phyloP scores from a whole-genome alignment of 1,140 invertebrate species.

The Druon quercuslanigerum region DNA sequence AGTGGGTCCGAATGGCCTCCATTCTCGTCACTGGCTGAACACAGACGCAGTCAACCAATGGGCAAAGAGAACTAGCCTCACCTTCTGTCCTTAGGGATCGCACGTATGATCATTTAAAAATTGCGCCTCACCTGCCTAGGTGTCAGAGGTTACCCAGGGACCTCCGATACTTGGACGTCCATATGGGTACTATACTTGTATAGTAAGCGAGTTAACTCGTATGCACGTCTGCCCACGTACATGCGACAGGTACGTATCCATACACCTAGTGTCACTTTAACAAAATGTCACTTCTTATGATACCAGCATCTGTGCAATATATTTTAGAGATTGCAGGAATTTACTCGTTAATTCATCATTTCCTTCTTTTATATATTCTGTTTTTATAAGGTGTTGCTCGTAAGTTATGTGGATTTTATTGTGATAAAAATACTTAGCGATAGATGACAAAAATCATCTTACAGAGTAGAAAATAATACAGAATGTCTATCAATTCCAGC shows the following conservation, averaged over 20 bases:
- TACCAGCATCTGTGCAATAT: conserved; percentile 7
- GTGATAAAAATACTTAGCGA: too few relatives aligned
- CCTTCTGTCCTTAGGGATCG: conserved; percentile 50
- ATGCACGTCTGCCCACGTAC: conserved; percentile 4
- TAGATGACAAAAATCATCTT: too few relatives aligned
- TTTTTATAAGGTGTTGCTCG: too few relatives aligned
- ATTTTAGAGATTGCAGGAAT: conserved; percentile 1
- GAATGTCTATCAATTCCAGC: too few relatives aligned
- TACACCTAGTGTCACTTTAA: conserved; percentile 15
- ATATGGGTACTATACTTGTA: background rate
- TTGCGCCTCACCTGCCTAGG: conserved; percentile 58
- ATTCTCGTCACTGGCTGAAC: conserved; percentile 63
- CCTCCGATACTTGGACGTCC: conserved; percentile 28
- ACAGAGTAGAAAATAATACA: too few relatives aligned
- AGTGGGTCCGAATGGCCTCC: conserved; percentile 63
- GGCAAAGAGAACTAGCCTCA: conserved; percentile 57
- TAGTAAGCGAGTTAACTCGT: conserved; percentile 7
- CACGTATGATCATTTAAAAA: conserved; percentile 50
- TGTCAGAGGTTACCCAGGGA: conserved; percentile 53
- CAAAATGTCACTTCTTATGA: conserved; percentile 16
- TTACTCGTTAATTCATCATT: background rate
- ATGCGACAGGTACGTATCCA: conserved; percentile 7
- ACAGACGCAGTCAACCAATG: conserved; percentile 60
- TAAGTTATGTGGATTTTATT: too few relatives aligned
- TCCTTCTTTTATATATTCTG: background rate